These are phyloP conservation scores for Phyllotreta cruciferae DNA, from an alignment of 2,888 invertebrate species.

Conservation along the genomic window DNA sequence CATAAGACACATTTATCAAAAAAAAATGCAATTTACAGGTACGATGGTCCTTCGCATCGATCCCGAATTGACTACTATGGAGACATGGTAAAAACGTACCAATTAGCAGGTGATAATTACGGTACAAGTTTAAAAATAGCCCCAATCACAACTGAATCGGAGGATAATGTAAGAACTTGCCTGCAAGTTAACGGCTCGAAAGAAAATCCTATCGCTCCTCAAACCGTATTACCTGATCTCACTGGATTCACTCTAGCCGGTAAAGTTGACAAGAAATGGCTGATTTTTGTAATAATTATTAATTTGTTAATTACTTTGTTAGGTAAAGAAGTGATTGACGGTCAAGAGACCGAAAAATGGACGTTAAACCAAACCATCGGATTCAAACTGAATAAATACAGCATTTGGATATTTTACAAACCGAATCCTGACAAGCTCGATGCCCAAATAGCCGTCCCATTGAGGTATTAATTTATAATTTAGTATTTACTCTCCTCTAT, in stretches of 20 bases:
- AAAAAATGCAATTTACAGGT: constrained; percentile 60
- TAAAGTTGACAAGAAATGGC: constrained; percentile 42
- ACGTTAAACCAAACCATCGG: constrained; percentile 72
- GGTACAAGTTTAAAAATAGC: constrained; percentile 84
- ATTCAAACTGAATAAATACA: constrained; percentile 86
- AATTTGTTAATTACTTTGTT: not conserved
- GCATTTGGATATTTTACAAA: constrained; percentile 83
- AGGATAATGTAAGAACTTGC: constrained; percentile 77
- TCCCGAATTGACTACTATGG: constrained; percentile 96
- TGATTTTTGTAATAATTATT: too few relatives aligned
- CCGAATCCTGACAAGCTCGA: constrained; percentile 63
- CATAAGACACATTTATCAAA: not conserved
- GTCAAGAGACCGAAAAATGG: constrained; percentile 81
- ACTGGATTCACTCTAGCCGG: constrained; percentile 74
- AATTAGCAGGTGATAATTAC: constrained; percentile 69
- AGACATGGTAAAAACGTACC: constrained; percentile 92
- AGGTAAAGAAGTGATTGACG: constrained; percentile 73
- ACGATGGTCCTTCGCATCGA: constrained; percentile 73
- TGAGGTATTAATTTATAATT: constrained; percentile 59
- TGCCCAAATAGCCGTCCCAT: constrained; percentile 69
- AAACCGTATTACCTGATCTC: constrained; percentile 83
- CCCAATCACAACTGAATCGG: constrained; percentile 80
- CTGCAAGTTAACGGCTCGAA: constrained; percentile 82
- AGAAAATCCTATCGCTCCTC: constrained; percentile 68
- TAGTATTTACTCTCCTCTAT: not conserved